Evolutionary conservation across 2,113 vertebrate genomes (phyloP), one percentile per base, ranked within the genome.

Genomic region (Sarotherodon lohbergeri): DNA sequence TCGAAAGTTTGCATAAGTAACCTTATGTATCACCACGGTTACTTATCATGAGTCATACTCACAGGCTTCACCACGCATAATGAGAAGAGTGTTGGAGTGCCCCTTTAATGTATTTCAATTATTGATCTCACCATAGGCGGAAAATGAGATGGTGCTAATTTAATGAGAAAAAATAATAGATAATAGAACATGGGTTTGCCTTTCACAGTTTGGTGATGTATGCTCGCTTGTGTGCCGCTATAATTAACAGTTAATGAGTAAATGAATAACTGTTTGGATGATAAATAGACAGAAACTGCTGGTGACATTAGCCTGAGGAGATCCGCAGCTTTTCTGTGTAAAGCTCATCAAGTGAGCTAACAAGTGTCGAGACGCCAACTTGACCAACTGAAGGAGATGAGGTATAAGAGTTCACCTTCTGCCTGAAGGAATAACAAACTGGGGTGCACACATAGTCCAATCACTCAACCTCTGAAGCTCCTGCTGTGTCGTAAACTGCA

Each of bases 361-460:
- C 55, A 81, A 80, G 59, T 86, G 86, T 85, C 88, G 87, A 91
- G 80, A 41, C 55, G 57, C 83, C 84, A 84, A 86, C 78, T 55
- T 43, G 59, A 81, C 83, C 80, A 54, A 24, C 86, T 85, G 86
- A 90, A 71, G 66, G 59, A 81, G 73, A 88, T 59, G 84, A 86
- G 84, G 61, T 84, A 39, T 9, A 85, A 82, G 90, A 81, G 81
- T 78, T 88, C 36, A 54, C 54, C 16, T 27, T 5, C 54, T 61
- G 82, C 88, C 79, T 54, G 22, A 52, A 80, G 87, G 68, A 4
- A 63, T 27, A 81, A 87, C 29, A 59, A 63, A 79, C 66, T 22
- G 22, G 2, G 43, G 41, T 83, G 71, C 43, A 71, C 29, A 82
- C 19, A 3, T 29, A 27, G 29, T 79, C 13, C 82, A 85, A 85